phyloP scores from a whole-genome alignment of 2,888 invertebrate species.

The Bruchidius siliquastri region DNA sequence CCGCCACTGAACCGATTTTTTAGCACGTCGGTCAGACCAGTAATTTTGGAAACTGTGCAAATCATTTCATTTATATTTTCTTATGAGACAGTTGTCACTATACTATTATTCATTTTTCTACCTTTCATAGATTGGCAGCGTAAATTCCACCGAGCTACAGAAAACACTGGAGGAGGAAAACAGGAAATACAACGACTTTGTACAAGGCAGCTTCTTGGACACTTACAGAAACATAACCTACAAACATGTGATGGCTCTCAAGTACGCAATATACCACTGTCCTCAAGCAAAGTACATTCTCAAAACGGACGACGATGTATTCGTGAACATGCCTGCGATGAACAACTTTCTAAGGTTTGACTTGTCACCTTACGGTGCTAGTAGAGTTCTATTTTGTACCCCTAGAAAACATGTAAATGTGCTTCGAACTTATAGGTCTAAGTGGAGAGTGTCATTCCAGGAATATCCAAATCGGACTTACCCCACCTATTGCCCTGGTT shows the following conservation, averaged over 20 bases:
- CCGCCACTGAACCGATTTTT: no score
- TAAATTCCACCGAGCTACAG: conserved; percentile 37
- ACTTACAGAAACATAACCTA: conserved; percentile 78
- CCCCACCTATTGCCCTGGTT: conserved; percentile 73
- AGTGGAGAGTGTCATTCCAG: conserved; percentile 68
- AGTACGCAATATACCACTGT: conserved; percentile 72
- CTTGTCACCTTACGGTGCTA: conserved; percentile 58
- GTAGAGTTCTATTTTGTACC: conserved; percentile 62
- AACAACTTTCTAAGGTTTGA: conserved; percentile 55
- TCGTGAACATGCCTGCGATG: conserved; percentile 64
- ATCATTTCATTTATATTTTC: no score
- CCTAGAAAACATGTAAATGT: conserved; percentile 33
- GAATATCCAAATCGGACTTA: conserved; percentile 63
- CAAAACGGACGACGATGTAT: conserved; percentile 75
- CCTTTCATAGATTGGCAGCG: conserved; percentile 47
- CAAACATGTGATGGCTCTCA: conserved; percentile 77
- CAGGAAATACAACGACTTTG: conserved; percentile 58
- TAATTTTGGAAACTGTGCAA: no score
- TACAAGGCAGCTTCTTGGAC: conserved; percentile 74
- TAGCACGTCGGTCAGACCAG: no score
- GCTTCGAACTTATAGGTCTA: conserved; percentile 58
- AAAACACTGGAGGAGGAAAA: conserved; percentile 52
- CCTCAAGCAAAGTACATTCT: conserved; percentile 60
- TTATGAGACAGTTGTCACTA: no score
- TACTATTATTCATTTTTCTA: no score